Evolutionary conservation across 2,888 invertebrate species (phyloP), one percentile per base, ranked within the genome.

Genomic region (Galerucella nymphaeae): DNA sequence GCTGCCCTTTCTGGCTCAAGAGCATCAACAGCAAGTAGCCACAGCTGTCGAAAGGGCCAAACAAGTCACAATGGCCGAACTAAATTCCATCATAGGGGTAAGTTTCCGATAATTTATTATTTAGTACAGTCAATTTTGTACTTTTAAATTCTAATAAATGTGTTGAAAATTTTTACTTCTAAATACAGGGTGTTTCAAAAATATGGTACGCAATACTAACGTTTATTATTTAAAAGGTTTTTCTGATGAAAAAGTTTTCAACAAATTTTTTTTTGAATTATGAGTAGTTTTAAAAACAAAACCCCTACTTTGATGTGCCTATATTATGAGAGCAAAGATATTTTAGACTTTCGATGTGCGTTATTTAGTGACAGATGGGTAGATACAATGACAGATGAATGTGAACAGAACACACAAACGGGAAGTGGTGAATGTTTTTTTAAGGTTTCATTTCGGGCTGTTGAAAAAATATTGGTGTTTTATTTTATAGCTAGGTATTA

Each of bases 61-160:
- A 88, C 96, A 97, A 89, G 95, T 98, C 85, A 96, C 95, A 83
- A 96, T 96, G 95, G 94, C 95, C 76, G 97, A 97, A 88, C 90
- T 97, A 79, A 96, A 96, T 87, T 93, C 96, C 81, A 96, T 97
- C 84, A 96, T 96, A 85, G 96, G 96, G 92, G 96, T 96, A 89
- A 93, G 94, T 74, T 18, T 53, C 53, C 9, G 18, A 18, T 3
- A 53, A 53, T 18, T 16, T 53, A 53, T 53, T 53, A 18, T 10
- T 9, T 53, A 53, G 53, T 53, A 18, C n/a, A 50, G 50, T 50
- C n/a, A 6, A 50, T 6, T 14, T n/a, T n/a, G 2, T 1, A 2
- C n/a, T 50, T n/a, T 50, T n/a, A 50, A 30, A 50, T 50, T 50
- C 16, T 2, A 16, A 50, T 2, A 14, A 6, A n/a, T 14, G 1